Percentiles rank a stretch among this genome's conserved stretches.
phyloP scores from a whole-genome alignment of 1,140 invertebrate species.

The Coelopa frigida region DNA sequence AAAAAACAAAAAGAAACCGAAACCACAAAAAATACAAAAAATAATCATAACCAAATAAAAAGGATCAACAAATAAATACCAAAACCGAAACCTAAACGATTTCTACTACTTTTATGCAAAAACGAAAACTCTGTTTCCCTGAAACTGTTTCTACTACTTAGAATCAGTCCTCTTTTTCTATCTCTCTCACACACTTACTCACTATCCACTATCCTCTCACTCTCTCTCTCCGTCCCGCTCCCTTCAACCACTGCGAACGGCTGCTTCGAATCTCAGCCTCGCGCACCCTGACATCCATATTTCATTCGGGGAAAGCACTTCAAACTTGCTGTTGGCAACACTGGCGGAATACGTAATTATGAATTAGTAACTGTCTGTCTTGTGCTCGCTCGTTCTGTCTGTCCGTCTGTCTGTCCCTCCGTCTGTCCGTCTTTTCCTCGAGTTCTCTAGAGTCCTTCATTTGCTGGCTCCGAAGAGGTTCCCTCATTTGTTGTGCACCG shows the following conservation, averaged over 20 bases:
- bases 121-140: too few relatives aligned
- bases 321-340: constrained; percentile 20
- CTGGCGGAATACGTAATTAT: constrained; percentile 43
- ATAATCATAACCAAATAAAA: too few relatives aligned
- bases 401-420: neutral
- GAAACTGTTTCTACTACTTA: constrained; percentile 2
- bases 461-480: too few relatives aligned
- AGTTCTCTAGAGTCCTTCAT: too few relatives aligned
- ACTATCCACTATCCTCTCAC: neutral
- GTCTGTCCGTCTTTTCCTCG: neutral
- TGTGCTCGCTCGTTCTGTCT: neutral
- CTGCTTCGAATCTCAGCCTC: too few relatives aligned
- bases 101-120: too few relatives aligned
- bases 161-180: neutral
- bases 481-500: neutral
- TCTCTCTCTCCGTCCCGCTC: neutral
- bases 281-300: too few relatives aligned
- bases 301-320: neutral
- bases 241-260: neutral
- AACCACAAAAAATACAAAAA: too few relatives aligned
- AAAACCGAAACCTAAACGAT: too few relatives aligned
- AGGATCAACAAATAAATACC: too few relatives aligned
- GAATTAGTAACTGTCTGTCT: constrained; percentile 31
- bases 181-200: neutral
- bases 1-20: too few relatives aligned